Base-by-base conservation (phyloP, 1,140 invertebrate genomes). In the Drosophila simulans region DNA sequence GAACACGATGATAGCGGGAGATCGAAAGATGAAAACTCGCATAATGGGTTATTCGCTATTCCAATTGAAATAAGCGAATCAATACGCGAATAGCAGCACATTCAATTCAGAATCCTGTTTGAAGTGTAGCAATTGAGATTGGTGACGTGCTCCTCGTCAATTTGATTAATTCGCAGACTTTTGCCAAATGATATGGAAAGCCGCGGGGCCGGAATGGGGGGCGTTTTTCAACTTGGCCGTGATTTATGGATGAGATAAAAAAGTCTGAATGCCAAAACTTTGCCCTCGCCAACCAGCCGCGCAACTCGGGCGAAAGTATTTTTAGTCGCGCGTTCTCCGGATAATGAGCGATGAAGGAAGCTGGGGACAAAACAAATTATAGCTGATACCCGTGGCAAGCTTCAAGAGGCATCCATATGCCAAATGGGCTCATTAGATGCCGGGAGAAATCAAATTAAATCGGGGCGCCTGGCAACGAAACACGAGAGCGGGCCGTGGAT, bases 191-290 rank as follows among this genome's bases (percentile, higher is more conserved):
- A 49, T 55, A 60, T 54, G 51, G 34, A 64, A 56, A 42, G 62
- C 39, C 40, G 48, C 63, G 52, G n/a, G 12, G 35, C 0, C 11
- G 37, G 13, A 1, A 11, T 3, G 27, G 12, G 12, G 13, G 48
- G 17, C 45, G 62, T 42, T 55, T 17, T 42, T 66, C 56, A 71
- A 84, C 77, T 80, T 72, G 79, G 27, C 51, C 65, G 60, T 84
- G 80, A 84, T 80, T 84, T 85, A 84, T 85, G 80, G 69, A 77
- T 58, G 72, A 77, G 81, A 85, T 85, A 85, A 80, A 80, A 80
- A 64, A 71, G 68, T 78, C 80, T 58, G 72, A 84, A 76, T 80
- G 72, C 60, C 54, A 71, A 83, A 85, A 84, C n/a, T 77, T 52
- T 80, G 58, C 55, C 58, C 39, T 20, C 15, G 37, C 39, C 39